These are phyloP conservation scores for Hylaeus anthracinus DNA, from an alignment of 1,140 invertebrate species.

Conservation along the genomic window DNA sequence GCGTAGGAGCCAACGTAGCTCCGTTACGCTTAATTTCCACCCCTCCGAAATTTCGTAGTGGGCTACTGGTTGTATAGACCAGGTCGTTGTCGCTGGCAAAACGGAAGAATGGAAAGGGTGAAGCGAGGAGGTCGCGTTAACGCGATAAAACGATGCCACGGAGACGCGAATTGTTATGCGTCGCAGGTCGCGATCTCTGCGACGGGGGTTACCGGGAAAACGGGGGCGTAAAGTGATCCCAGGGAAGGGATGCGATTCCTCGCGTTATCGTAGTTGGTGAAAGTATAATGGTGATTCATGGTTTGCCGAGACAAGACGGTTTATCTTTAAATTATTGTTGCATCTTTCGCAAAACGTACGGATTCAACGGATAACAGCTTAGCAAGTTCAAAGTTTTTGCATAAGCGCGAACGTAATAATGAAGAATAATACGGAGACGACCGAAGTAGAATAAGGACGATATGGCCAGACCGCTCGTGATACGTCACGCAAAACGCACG, in stretches of 20 bases:
- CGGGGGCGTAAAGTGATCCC: constrained; percentile 45
- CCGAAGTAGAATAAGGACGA: too few species aligned
- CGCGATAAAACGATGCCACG: constrained; percentile 51
- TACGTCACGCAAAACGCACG: too few species aligned
- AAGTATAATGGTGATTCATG: not conserved
- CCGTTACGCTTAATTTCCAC: constrained; percentile 19
- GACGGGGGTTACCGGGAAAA: constrained; percentile 8
- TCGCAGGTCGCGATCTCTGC: constrained; percentile 47
- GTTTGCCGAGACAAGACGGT: not conserved
- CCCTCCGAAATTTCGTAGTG: not conserved
- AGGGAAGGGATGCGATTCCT: constrained; percentile 30
- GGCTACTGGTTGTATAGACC: not conserved
- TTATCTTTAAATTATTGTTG: too few species aligned
- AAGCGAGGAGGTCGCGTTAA: constrained; percentile 47
- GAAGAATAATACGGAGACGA: too few species aligned
- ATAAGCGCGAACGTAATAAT: too few species aligned
- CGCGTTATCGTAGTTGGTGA: not conserved
- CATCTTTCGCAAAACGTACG: too few species aligned
- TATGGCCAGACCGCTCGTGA: too few species aligned
- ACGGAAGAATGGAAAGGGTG: not conserved
- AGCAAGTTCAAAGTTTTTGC: too few species aligned
- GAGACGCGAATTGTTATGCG: constrained; percentile 58
- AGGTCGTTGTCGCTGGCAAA: constrained; percentile 15
- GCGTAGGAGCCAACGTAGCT: not conserved
- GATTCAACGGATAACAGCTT: too few species aligned